These are phyloP conservation scores for Coregonus ussuriensis DNA, from an alignment of 2,797 vertebrate species.

Conservation along the genomic window DNA sequence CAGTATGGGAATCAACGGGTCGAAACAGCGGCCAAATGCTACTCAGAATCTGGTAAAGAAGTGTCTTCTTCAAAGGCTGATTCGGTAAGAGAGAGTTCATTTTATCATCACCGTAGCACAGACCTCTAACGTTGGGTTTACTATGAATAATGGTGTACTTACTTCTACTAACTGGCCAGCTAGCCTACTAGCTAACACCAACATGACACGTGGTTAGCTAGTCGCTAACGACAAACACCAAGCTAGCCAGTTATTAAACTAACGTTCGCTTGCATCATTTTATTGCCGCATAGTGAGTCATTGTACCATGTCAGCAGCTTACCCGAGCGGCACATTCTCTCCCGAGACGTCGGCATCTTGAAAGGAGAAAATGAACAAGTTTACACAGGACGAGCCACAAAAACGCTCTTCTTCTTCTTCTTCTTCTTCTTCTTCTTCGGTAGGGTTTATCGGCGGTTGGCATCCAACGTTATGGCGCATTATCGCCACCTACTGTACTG, in stretches of 20 bases:
- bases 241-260: too few relatives aligned
- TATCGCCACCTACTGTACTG: too few relatives aligned
- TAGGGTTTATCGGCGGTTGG: too few relatives aligned
- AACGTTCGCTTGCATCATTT: too few relatives aligned
- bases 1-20: neutral
- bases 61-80: constrained; percentile 69
- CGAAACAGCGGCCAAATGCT: constrained; percentile 27
- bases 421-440: too few relatives aligned
- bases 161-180: neutral
- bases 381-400: neutral
- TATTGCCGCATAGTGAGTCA: too few relatives aligned
- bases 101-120: constrained; percentile 78
- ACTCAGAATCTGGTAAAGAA: constrained; percentile 77
- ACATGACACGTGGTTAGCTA: neutral
- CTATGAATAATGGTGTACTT: neutral
- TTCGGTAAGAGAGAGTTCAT: constrained; percentile 89
- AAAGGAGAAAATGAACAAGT: neutral
- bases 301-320: neutral
- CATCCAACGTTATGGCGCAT: too few relatives aligned
- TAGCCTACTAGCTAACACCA: neutral
- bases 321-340: neutral
- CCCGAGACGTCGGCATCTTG: neutral
- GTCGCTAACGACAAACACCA: too few relatives aligned
- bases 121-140: neutral
- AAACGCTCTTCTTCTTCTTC: too few relatives aligned